A percentile compares a stretch with the other conserved stretches of the same genome.
Conservation (phyloP, 2,888 invertebrate genomes). For the Girardia tigrina region DNA sequence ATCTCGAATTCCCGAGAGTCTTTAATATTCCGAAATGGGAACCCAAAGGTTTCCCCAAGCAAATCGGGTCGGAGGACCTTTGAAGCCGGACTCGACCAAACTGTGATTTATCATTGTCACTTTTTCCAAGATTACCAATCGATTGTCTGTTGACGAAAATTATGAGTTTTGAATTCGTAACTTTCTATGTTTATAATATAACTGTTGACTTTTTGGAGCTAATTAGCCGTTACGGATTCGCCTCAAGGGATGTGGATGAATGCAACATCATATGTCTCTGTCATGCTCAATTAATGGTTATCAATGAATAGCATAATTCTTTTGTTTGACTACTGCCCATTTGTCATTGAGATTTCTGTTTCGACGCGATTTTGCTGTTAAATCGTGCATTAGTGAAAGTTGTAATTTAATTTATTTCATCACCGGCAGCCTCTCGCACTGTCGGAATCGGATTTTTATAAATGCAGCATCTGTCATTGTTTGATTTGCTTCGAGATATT, state of each 20-base stretch:
- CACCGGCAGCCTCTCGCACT: neutral
- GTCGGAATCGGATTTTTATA: neutral
- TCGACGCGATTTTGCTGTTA: slow-evolving; percentile 14
- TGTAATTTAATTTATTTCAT: slow-evolving; percentile 20
- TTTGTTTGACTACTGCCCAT: slow-evolving; percentile 23
- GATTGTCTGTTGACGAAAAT: too few species aligned
- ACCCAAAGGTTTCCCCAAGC: too few species aligned
- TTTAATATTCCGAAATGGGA: too few species aligned
- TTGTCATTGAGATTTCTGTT: slow-evolving; percentile 23
- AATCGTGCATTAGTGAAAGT: slow-evolving; percentile 16
- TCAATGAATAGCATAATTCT: slow-evolving; percentile 23
- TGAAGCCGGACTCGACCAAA: too few species aligned
- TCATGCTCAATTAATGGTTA: slow-evolving; percentile 23
- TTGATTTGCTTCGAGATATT: slow-evolving; percentile 20
- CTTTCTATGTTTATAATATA: neutral
- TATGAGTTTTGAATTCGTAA: neutral
- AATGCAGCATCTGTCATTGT: slow-evolving; percentile 20
- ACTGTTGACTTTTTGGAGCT: slow-evolving; percentile 23
- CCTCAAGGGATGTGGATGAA: slow-evolving; percentile 16
- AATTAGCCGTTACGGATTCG: slow-evolving; percentile 20
- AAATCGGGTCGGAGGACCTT: too few species aligned
- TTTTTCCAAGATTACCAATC: too few species aligned
- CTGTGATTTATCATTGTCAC: too few species aligned
- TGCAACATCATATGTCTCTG: slow-evolving; percentile 23
- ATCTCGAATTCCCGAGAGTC: too few species aligned